phyloP scores from a whole-genome alignment of 1,140 invertebrate species.

The Cardiocondyla obscurior region DNA sequence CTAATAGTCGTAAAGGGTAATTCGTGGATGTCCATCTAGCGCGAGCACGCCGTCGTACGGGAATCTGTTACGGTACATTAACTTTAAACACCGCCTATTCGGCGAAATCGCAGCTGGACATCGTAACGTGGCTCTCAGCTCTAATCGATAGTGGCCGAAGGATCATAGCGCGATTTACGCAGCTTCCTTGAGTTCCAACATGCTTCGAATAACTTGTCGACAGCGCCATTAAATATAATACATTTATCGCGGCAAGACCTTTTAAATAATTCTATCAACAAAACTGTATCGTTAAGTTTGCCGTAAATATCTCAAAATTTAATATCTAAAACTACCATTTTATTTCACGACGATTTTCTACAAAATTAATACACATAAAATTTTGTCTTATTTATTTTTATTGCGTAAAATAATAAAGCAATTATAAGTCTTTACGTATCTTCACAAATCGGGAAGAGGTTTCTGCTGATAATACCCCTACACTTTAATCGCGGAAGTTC shows the following conservation, averaged over 20 bases:
- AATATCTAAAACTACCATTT: neutral
- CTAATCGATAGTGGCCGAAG: conserved; percentile 32
- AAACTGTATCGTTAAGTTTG: neutral
- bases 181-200: neutral
- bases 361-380: neutral
- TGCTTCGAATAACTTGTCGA: conserved; percentile 19
- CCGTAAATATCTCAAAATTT: neutral
- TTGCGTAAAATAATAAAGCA: neutral
- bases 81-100: conserved; percentile 30
- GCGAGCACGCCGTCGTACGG: conserved; percentile 36
- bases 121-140: neutral
- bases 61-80: conserved; percentile 70
- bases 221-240: neutral
- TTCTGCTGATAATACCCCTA: neutral
- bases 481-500: neutral
- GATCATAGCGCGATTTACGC: conserved; percentile 15
- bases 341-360: neutral
- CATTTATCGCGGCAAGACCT: neutral
- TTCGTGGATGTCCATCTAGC: conserved; percentile 56
- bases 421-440: neutral
- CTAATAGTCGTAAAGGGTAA: conserved; percentile 67
- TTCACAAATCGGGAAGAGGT: neutral
- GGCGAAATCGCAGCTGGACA: conserved; percentile 26
- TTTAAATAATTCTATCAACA: neutral
- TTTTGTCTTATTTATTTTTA: neutral